Evolutionary conservation across 2,888 invertebrate species (phyloP), one percentile per base, ranked within the genome.

Genomic region (Eupithecia pulchellata): DNA sequence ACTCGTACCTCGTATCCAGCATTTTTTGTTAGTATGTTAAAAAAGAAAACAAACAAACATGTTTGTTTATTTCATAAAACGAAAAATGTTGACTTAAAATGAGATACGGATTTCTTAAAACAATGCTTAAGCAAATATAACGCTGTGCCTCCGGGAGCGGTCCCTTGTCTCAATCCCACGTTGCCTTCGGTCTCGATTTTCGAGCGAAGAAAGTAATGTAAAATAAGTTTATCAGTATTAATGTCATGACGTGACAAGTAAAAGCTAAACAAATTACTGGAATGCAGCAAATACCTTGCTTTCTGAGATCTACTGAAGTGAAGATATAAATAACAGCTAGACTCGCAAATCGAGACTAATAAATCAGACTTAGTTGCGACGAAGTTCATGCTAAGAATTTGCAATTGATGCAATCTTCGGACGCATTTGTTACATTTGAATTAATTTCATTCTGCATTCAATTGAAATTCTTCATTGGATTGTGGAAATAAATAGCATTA

Each of bases 241-340:
- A 8, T 52, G 52, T 52, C 52, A 8, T 52, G 8, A 52, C 20
- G n/a, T 52, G 52, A 25, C 52, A 52, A 52, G 25, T 52, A 11
- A 47, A 47, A 52, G 52, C 52, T 52, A 25, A 52, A 52, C 52
- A 25, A 52, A 52, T 52, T 4, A 52, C 25, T 25, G 52, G 11
- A 25, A 25, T 52, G 20, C 25, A 25, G 25, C 52, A 25, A 52
- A 52, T 25, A 13, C 13, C 52, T 52, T 52, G 52, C 58, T 29
- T 30, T 29, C 27, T 29, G 30, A 58, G 30, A 30, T 30, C 0
- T 58, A 17, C 27, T 30, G 58, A 58, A 29, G 58, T 30, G 29
- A 58, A 25, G 52, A 52, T 52, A 52, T 52, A 52, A 52, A 52
- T 52, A 52, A 25, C 52, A 52, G 52, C 9, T 11, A 52, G 52